These are phyloP conservation scores for Lophochroa leadbeateri DNA, from an alignment of 2,113 vertebrate genomes.

Conservation along the genomic window DNA sequence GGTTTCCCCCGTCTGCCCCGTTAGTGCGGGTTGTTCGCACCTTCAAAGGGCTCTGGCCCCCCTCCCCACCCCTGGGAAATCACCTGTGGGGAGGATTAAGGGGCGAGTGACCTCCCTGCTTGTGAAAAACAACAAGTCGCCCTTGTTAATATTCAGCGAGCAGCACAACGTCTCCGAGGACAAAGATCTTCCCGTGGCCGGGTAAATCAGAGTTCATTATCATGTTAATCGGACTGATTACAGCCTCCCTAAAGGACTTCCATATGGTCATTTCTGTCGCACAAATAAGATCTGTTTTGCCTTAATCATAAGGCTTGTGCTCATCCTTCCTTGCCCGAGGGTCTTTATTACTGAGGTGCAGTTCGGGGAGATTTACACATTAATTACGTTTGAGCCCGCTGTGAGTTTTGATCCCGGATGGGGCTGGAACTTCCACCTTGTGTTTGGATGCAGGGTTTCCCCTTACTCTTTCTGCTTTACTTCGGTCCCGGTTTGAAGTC, in stretches of 20 bases:
- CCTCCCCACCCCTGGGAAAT: not conserved
- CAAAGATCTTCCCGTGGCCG: not conserved
- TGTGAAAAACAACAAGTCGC: accelerated
- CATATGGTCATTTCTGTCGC: not conserved
- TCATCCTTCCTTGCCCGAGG: not conserved
- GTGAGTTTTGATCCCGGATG: not conserved
- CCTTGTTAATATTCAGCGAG: not conserved
- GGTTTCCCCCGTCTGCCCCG: accelerated
- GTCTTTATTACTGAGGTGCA: not conserved
- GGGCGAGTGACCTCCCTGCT: accelerated
- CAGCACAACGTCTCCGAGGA: not conserved
- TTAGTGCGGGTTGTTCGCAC: accelerated
- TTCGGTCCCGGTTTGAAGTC: not conserved
- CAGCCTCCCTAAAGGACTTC: not conserved
- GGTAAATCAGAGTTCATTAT: slow-evolving; percentile 16
- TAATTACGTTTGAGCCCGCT: not conserved
- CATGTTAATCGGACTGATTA: not conserved
- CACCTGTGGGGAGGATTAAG: not conserved
- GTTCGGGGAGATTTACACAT: not conserved
- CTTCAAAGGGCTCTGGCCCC: not conserved
- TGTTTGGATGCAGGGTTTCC: not conserved
- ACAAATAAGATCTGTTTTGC: not conserved
- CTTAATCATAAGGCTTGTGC: accelerated
- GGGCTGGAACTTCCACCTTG: not conserved
- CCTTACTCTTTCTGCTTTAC: not conserved